phyloP scores from a whole-genome alignment of 92 coral and sea anemone genomes.

The Galaxea fascicularis region DNA sequence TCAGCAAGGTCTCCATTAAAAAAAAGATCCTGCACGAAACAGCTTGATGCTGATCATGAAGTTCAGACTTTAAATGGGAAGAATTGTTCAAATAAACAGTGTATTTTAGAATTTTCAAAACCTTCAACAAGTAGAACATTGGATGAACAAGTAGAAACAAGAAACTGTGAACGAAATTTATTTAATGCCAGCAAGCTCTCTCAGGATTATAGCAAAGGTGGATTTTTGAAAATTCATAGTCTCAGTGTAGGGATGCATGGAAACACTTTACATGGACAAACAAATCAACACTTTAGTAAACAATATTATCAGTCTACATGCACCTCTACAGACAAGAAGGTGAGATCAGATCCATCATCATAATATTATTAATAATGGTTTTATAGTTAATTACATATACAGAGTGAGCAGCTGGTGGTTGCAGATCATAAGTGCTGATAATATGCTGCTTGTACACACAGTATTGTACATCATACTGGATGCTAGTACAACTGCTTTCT shows the following conservation, averaged over 20 bases:
- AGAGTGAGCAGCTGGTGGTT: too few relatives aligned
- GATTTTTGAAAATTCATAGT: constrained; percentile 39
- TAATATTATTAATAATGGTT: too few relatives aligned
- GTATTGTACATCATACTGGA: too few relatives aligned
- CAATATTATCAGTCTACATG: neutral
- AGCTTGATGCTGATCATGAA: constrained; percentile 24
- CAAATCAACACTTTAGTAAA: constrained; percentile 6
- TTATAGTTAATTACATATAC: too few relatives aligned
- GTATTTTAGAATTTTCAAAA: constrained; percentile 16
- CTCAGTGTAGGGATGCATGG: constrained; percentile 37
- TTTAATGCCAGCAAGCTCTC: neutral
- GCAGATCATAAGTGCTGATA: too few relatives aligned
- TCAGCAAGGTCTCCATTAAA: constrained; percentile 67
- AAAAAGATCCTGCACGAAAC: constrained; percentile 64
- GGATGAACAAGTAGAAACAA: constrained; percentile 14
- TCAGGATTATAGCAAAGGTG: constrained; percentile 16
- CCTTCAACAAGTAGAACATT: constrained; percentile 48
- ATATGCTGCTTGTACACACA: neutral
- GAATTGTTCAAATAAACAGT: constrained; percentile 22
- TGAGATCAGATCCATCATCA: neutral
- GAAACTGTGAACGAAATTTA: constrained; percentile 22
- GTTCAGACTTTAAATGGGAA: constrained; percentile 12
- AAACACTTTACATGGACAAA: neutral
- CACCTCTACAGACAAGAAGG: constrained; percentile 14
- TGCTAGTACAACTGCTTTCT: too few relatives aligned